Base-by-base conservation (phyloP, 2,888 invertebrate genomes). In the Agrilus cyanescens region DNA sequence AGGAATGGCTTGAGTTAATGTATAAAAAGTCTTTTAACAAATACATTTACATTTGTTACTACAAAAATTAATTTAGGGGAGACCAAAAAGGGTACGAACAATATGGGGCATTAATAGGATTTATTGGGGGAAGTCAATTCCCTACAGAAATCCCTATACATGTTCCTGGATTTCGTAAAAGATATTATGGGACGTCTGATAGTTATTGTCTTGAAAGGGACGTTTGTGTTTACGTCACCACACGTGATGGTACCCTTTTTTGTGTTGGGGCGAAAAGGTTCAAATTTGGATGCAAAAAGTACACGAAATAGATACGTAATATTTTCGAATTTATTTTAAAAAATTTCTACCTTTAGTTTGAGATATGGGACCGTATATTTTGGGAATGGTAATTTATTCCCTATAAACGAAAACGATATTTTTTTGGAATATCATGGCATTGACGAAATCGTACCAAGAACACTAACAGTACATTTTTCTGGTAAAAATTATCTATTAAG, bases 101-200 rank as follows among this genome's bases (percentile, higher is more conserved):
- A 56, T 82, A 74, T 65, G 83, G 83, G 4, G 66, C 70, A 1
- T 55, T 78, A 13, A 69, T 74, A 48, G 83, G 82, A 0, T 70
- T 71, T 13, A 57, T 81, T 43, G 68, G 66, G 40, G 62, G 71
- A 1, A 71, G 66, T 44, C 61, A 70, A 37, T 61, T 60, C 2
- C 55, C 65, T 25, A 70, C 69, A 15, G 58, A 59, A 29, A 48
- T 51, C 57, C 57, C 57, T 53, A 39, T 80, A 15, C 71, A 74
- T 46, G 58, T 75, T 7, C 68, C 76, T 65, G 36, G 51, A 42
- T 58, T 45, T 51, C 54, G 50, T 50, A 57, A 46, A 40, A 50
- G 54, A 25, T 47, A 37, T 30, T 51, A 50, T 46, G 61, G 62
- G 2, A 53, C 52, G 1, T 50, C 51, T 4, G 58, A 63, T 12